A percentile compares a stretch with the other conserved stretches of the same genome.
Evolutionary conservation across 1,140 invertebrate genomes (phyloP).

Genomic region (Drosophila elegans): DNA sequence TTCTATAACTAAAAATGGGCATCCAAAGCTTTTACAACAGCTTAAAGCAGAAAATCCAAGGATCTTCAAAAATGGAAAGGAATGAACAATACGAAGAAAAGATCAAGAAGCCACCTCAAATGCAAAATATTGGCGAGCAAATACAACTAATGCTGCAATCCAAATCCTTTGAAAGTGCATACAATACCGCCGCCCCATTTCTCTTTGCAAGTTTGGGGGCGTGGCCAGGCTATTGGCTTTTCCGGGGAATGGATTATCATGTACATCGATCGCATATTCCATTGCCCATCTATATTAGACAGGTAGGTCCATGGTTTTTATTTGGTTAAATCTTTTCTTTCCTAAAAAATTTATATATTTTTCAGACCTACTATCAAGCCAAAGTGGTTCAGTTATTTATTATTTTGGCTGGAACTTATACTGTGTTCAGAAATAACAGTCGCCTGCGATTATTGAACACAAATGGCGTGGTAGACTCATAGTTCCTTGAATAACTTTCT

Average conservation of each 20-base stretch:
- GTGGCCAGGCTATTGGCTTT: constrained; percentile 74
- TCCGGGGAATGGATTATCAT: constrained; percentile 68
- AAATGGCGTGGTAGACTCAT: not conserved
- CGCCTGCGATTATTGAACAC: constrained; percentile 2
- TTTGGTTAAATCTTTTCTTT: not conserved
- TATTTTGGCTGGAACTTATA: constrained; percentile 55
- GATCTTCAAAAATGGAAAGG: not conserved
- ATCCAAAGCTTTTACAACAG: not conserved
- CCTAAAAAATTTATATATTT: not conserved
- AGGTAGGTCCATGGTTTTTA: constrained; percentile 23
- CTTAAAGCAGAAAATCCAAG: constrained; percentile 2
- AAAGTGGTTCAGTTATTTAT: constrained; percentile 70
- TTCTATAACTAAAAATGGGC: constrained; percentile 9
- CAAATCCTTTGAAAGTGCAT: constrained; percentile 37
- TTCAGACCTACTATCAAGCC: constrained; percentile 72
- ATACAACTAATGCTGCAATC: constrained; percentile 58
- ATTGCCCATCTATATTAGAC: constrained; percentile 65
- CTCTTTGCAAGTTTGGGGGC: constrained; percentile 61
- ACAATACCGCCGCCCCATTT: constrained; percentile 54
- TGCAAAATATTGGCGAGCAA: constrained; percentile 63
- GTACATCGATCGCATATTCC: constrained; percentile 55
- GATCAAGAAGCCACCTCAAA: not conserved
- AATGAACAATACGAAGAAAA: not conserved
- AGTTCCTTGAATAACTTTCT: not conserved
- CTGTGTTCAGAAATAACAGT: constrained; percentile 37